Evolutionary conservation across 2,888 invertebrate species (phyloP), one percentile per base, ranked within the genome.

Genomic region (Anoplius nigerrimus): DNA sequence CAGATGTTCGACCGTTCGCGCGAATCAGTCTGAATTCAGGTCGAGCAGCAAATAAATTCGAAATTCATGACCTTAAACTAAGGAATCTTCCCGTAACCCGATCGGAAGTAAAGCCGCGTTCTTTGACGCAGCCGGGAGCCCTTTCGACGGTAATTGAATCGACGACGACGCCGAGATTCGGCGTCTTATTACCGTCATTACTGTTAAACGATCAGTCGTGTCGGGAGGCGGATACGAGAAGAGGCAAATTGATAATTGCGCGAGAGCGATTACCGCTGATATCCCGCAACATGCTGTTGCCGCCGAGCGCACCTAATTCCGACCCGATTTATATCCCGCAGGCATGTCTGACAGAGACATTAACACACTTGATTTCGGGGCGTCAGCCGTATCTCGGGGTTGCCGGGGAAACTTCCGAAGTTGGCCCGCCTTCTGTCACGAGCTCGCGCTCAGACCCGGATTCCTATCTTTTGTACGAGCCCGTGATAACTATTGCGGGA

Each of bases 181-280:
- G 54, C 71, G 69, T 55, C 71, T 74, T 74, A 69, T 67, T 67
- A 66, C 66, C 55, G 69, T 63, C 69, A 65, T 76, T 64, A 69
- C 62, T 71, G 21, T 59, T 58, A 63, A 75, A 72, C 71, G 74
- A 77, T 77, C 65, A 56, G 71, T 69, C 74, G 70, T 52, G 66
- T 20, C 34, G 57, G 6, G 43, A 66, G 60, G 45, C 56, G 34
- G 34, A 34, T 34, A 13, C 11, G 34, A 34, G 34, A 8, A 34
- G 34, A 34, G 34, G 4, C 34, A 67, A 76, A 75, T 76, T 75
- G 75, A 76, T 76, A 76, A 76, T 76, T 55, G 66, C 63, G 57
- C 48, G 68, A 45, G 52, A 58, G 52, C 62, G 66, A 71, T 71
- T 66, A 66, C 48, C 60, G 59, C 11, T 43, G 45, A 69, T 64